Evolutionary conservation across 2,113 vertebrate genomes (phyloP).

Genomic region (Pardalotus punctatus): DNA sequence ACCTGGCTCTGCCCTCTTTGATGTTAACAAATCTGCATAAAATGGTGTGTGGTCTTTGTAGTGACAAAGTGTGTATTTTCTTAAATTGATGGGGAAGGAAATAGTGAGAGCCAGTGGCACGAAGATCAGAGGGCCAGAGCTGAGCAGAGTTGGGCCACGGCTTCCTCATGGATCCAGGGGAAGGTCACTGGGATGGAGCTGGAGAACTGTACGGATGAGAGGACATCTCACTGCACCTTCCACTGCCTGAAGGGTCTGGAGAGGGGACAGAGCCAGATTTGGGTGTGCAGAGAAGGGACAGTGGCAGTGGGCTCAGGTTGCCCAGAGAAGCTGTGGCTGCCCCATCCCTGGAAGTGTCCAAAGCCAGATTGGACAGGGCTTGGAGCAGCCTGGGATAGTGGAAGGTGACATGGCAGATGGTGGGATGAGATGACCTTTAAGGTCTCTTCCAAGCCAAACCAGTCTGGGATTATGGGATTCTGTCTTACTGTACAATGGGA

Average conservation of each 20-base stretch:
- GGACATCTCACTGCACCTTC: background rate
- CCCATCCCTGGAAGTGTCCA: background rate
- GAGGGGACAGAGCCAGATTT: background rate
- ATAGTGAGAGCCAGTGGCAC: background rate
- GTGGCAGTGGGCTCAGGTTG: background rate
- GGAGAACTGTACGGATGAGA: background rate
- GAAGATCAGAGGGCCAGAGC: background rate
- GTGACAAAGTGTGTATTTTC: background rate
- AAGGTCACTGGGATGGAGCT: background rate
- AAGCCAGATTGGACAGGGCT: rapidly evolving
- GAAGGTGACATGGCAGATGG: background rate
- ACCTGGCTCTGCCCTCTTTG: background rate
- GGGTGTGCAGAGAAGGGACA: background rate
- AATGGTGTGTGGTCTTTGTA: background rate
- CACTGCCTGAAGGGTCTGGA: background rate
- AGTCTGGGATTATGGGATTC: background rate
- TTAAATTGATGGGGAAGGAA: background rate
- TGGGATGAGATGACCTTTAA: background rate
- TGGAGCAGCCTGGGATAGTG: rapidly evolving
- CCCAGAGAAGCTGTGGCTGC: background rate
- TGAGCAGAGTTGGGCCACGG: background rate
- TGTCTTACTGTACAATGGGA: rapidly evolving
- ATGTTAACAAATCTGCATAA: background rate
- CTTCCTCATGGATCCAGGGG: background rate
- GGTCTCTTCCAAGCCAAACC: background rate